These are phyloP conservation scores for Anguilla japonica DNA, from an alignment of 2,113 vertebrate species.

Conservation along the genomic window DNA sequence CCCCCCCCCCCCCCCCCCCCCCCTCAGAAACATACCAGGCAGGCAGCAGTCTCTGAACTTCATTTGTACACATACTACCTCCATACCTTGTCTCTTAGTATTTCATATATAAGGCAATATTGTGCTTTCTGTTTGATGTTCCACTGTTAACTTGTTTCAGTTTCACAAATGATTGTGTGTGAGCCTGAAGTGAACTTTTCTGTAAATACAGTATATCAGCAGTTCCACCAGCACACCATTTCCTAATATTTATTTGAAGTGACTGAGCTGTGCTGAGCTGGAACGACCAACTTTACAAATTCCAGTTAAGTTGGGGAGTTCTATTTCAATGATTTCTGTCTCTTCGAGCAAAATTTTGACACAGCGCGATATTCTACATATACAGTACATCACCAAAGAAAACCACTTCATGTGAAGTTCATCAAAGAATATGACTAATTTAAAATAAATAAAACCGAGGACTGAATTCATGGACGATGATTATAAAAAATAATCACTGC, in stretches of 20 bases:
- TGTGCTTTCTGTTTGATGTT: slow-evolving; percentile 24
- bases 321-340: neutral
- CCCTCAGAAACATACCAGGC: slow-evolving; percentile 4
- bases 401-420: neutral
- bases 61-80: slow-evolving; percentile 28
- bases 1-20: slow-evolving; percentile 5
- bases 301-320: neutral
- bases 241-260: neutral
- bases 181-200: neutral
- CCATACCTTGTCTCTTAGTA: slow-evolving; percentile 43
- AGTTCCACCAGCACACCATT: neutral
- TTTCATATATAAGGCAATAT: slow-evolving; percentile 35
- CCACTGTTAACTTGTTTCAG: neutral
- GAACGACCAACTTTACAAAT: neutral
- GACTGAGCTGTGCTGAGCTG: neutral
- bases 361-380: neutral
- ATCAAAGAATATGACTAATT: neutral
- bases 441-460: neutral
- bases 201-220: neutral
- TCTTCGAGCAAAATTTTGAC: neutral
- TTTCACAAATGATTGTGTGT: neutral
- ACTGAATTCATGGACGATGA: no score
- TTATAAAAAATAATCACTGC: slow-evolving; percentile 35
- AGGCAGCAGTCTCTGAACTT: slow-evolving; percentile 40
- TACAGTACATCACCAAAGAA: neutral